These are phyloP conservation scores for Bemisia tabaci DNA, from an alignment of 1,140 invertebrate species.

Conservation along the genomic window DNA sequence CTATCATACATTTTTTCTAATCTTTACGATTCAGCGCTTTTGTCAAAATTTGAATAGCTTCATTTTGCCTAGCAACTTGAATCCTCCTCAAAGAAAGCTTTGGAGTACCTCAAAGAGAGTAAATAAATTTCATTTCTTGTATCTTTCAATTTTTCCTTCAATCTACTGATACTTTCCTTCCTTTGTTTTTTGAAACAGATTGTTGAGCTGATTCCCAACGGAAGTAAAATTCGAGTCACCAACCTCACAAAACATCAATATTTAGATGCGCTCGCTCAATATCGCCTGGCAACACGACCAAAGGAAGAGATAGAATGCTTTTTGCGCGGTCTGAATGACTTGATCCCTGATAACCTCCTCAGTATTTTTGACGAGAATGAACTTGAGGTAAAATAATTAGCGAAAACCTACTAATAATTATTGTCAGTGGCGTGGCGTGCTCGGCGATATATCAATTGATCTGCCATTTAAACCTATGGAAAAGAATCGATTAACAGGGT, in stretches of 20 bases:
- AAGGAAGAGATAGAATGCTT: conserved; percentile 78
- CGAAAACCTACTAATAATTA: too few relatives aligned
- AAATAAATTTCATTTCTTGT: conserved; percentile 1
- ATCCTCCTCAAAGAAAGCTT: too few relatives aligned
- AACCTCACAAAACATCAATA: conserved; percentile 70
- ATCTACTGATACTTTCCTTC: not conserved
- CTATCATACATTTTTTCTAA: too few relatives aligned
- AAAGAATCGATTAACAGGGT: too few relatives aligned
- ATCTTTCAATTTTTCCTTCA: not conserved
- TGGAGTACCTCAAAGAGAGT: not conserved
- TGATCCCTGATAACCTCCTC: conserved; percentile 82
- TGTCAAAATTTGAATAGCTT: too few relatives aligned
- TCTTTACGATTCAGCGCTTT: too few relatives aligned
- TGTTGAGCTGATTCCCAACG: conserved; percentile 61
- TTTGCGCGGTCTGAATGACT: conserved; percentile 73
- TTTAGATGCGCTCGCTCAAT: conserved; percentile 77
- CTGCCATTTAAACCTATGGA: too few relatives aligned
- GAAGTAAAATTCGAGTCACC: conserved; percentile 50
- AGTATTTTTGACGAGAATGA: conserved; percentile 95
- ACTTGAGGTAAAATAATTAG: conserved; percentile 81
- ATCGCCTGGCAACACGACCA: conserved; percentile 63
- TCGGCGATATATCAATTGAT: too few relatives aligned
- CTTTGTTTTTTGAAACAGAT: conserved; percentile 26
- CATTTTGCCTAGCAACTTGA: too few relatives aligned
- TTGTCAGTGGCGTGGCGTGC: too few relatives aligned